phyloP scores from a whole-genome alignment of 2,797 vertebrate genomes.

The Mastacembelus armatus region DNA sequence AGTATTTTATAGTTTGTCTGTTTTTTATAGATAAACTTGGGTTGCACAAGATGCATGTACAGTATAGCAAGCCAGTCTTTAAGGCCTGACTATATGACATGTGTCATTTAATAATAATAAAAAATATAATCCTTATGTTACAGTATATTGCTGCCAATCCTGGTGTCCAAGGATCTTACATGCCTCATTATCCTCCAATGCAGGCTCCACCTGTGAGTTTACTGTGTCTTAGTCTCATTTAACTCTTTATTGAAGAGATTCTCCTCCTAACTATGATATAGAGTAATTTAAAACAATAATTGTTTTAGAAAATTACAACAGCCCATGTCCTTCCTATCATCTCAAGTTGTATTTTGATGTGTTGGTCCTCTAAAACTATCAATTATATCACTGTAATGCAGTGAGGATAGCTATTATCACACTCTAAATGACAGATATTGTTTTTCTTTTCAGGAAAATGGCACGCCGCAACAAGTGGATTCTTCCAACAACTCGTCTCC shows the following conservation, averaged over 20 bases:
- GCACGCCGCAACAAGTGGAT: slow-evolving; percentile 94
- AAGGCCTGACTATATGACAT: neutral
- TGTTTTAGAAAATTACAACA: slow-evolving; percentile 33
- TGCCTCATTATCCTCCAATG: slow-evolving; percentile 94
- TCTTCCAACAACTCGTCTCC: slow-evolving; percentile 97
- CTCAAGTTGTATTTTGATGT: slow-evolving; percentile 45
- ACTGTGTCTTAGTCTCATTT: neutral
- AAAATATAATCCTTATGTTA: slow-evolving; percentile 42
- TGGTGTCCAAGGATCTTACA: slow-evolving; percentile 95
- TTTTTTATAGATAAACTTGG: too few species aligned
- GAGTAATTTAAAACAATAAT: slow-evolving; percentile 40
- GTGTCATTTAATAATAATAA: neutral
- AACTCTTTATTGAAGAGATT: slow-evolving; percentile 13
- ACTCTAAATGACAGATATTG: slow-evolving; percentile 46
- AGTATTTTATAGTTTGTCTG: too few species aligned
- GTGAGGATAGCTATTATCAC: slow-evolving; percentile 49
- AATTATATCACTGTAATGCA: slow-evolving; percentile 56
- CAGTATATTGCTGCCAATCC: slow-evolving; percentile 97
- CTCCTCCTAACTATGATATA: neutral
- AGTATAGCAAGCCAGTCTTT: neutral
- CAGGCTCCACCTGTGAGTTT: slow-evolving; percentile 89
- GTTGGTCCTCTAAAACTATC: slow-evolving; percentile 41
- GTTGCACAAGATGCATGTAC: neutral
- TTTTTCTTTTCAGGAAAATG: slow-evolving; percentile 87
- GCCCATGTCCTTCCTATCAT: slow-evolving; percentile 3